Percentiles rank a stretch among this genome's conserved stretches.
These are phyloP conservation scores for Forbesichthys agassizii DNA, from an alignment of 2,113 vertebrate genomes.

Conservation along the genomic window DNA sequence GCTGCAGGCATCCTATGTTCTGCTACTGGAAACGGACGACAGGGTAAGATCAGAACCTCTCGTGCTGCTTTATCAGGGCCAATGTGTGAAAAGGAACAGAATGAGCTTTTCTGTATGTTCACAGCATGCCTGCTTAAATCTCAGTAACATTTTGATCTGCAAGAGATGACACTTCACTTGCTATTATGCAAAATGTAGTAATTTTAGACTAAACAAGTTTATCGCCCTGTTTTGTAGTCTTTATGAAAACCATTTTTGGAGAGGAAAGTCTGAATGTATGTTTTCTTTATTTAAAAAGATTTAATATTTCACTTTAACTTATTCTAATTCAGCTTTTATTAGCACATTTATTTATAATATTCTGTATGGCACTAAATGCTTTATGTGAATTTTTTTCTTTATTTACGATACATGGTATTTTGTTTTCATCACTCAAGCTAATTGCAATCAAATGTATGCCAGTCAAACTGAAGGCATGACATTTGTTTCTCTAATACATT, in stretches of 20 bases:
- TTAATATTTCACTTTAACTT: neutral
- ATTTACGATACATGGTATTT: no score
- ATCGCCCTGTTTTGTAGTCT: no score
- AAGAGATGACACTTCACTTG: no score
- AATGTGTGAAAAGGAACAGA: neutral
- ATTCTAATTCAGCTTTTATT: neutral
- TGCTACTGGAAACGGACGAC: slow-evolving; percentile 41
- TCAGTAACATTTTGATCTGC: neutral
- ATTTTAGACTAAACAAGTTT: no score
- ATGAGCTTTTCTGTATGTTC: neutral
- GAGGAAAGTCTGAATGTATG: no score
- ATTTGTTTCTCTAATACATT: no score
- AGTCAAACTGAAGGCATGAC: no score
- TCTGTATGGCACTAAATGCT: neutral
- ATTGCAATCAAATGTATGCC: no score
- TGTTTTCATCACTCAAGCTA: no score
- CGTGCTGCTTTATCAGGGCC: slow-evolving; percentile 7
- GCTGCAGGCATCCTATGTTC: slow-evolving; percentile 28
- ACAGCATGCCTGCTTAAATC: neutral
- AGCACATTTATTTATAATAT: neutral
- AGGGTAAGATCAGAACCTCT: slow-evolving; percentile 51
- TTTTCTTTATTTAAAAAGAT: neutral
- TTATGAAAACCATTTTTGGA: no score
- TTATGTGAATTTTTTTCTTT: neutral
- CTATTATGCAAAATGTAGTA: no score